A percentile compares a stretch with the other conserved stretches of the same genome.
Conservation (phyloP, 2,797 vertebrate species). For the Helarctos malayanus region DNA sequence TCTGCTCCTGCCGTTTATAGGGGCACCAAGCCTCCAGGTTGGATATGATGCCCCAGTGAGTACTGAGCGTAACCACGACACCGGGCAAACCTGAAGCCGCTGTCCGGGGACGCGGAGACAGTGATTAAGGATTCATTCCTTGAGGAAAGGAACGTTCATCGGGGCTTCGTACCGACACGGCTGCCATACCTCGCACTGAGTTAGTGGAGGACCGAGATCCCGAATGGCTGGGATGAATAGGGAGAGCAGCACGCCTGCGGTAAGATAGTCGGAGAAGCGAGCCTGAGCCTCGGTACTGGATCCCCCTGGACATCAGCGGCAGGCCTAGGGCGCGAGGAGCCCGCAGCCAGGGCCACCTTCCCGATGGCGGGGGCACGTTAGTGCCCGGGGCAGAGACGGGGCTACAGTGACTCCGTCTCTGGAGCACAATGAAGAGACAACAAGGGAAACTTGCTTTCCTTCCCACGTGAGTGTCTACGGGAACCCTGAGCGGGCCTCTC, state of each 20-base stretch:
- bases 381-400: not conserved
- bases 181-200: not conserved
- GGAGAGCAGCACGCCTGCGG: not conserved
- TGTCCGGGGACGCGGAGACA: not conserved
- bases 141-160: not conserved
- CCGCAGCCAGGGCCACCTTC: no score
- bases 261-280: no score
- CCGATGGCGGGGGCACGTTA: not conserved
- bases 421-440: not conserved
- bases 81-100: not conserved
- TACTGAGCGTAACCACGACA: not conserved
- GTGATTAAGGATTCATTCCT: not conserved
- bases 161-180: not conserved
- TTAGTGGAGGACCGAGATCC: not conserved
- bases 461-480: not conserved
- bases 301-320: fast-evolving
- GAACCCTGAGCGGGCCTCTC: not conserved
- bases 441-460: not conserved
- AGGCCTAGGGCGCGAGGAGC: no score
- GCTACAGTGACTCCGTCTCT: not conserved
- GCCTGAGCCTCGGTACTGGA: not conserved
- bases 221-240: not conserved
- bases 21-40: not conserved
- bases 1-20: not conserved
- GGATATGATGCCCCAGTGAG: not conserved